Conservation (phyloP, 2,888 invertebrate genomes). For the Leptinotarsa haldemani region DNA sequence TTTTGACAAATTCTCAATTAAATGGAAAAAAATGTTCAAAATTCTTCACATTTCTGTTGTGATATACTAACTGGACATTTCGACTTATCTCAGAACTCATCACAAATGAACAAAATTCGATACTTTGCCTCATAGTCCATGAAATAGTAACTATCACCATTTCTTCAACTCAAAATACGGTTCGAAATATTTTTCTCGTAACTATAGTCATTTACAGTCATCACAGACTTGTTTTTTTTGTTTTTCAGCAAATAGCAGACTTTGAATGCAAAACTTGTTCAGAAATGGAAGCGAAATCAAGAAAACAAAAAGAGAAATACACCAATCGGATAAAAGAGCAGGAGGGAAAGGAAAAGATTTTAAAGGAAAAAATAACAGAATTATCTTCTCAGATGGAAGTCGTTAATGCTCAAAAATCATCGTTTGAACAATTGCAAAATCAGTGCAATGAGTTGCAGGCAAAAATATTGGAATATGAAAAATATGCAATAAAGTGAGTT, state of each 20-base stretch:
- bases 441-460: constrained; percentile 41
- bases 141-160: too few relatives aligned
- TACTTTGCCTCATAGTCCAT: too few relatives aligned
- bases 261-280: constrained; percentile 42
- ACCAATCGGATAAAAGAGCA: constrained; percentile 40
- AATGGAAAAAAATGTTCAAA: too few relatives aligned
- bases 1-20: too few relatives aligned
- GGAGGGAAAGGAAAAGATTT: constrained; percentile 38
- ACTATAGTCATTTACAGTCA: too few relatives aligned
- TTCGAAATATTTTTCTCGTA: too few relatives aligned
- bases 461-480: constrained; percentile 43
- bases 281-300: constrained; percentile 40
- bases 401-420: constrained; percentile 30
- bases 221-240: too few relatives aligned
- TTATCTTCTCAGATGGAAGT: constrained; percentile 42
- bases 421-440: constrained; percentile 35
- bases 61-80: too few relatives aligned
- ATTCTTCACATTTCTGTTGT: too few relatives aligned
- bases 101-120: too few relatives aligned
- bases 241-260: constrained; percentile 43
- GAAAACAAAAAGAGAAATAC: constrained; percentile 44
- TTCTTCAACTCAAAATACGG: too few relatives aligned
- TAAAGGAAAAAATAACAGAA: constrained; percentile 42
- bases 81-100: too few relatives aligned
- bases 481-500: constrained; percentile 41